Base-by-base conservation (phyloP, 2,113 vertebrate genomes). In the Tylochromis polylepis region DNA sequence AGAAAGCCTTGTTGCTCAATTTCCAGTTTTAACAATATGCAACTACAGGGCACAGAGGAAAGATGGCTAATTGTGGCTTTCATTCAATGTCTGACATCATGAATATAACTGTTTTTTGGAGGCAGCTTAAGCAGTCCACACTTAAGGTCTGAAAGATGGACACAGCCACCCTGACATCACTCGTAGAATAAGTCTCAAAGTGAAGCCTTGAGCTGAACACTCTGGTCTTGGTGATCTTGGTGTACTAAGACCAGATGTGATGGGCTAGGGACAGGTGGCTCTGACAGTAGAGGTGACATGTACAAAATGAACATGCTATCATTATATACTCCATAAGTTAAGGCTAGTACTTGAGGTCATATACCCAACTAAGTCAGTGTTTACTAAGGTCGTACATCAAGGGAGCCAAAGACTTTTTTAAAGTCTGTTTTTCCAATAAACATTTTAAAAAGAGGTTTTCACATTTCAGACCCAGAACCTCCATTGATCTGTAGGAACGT, bases 1-100 rank as follows among this genome's bases (percentile, higher is more conserved):
- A 78, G 67, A 85, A 84, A 87, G 56, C 16, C 65, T n/a, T 56
- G 55, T 53, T 87, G 53, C 60, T 92, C 87, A 57, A 84, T 91
- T 92, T 87, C 78, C 75, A 86, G 60, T 53, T 79, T 77, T 78
- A 89, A 46, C 51, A 85, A 82, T 34, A 56, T 6, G 56, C 15
- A 41, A 79, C 75, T 46, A 18, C 27, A 38, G 38, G 55, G 31
- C 12, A 62, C 43, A 57, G 18, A 53, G 57, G 70, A 27, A 85
- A 65, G 56, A 89, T 49, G 7, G 20, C 56, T 14, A 65, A 46
- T 14, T 6, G 56, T 11, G 29, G 16, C 16, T 24, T 46, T 60
- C 4, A 77, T 72, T 14, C 24, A 4, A 3, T 22, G 56, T 51
- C 12, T 29, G 34, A 79, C 58, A 27, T 34, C 12, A 16, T 20